Conservation (phyloP, 2,888 invertebrate species). For the Callinectes sapidus region DNA sequence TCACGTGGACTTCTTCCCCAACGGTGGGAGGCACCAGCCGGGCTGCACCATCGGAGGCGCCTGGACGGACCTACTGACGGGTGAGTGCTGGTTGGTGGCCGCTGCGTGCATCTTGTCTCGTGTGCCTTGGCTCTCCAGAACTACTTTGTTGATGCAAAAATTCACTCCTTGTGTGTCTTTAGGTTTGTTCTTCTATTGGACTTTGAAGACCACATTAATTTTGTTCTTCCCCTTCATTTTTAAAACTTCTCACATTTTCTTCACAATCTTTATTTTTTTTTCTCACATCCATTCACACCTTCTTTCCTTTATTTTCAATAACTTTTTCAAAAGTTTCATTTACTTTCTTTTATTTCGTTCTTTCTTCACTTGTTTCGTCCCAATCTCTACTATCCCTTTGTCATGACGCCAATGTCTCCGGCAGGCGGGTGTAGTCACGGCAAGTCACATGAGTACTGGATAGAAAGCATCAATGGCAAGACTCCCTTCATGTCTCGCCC, state of each 20-base stretch:
- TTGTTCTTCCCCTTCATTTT: background rate
- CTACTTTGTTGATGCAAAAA: background rate
- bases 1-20: constrained; percentile 76
- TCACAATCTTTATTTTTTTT: too few relatives aligned
- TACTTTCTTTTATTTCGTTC: background rate
- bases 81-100: constrained; percentile 24
- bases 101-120: background rate
- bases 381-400: background rate
- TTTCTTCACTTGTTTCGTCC: background rate
- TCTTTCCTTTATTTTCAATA: background rate
- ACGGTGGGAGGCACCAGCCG: constrained; percentile 75
- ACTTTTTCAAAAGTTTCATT: background rate
- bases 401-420: background rate
- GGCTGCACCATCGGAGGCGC: constrained; percentile 73
- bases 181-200: background rate
- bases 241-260: too few relatives aligned
- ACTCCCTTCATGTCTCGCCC: constrained; percentile 32
- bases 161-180: background rate
- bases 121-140: background rate
- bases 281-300: background rate
- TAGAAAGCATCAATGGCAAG: constrained; percentile 51
- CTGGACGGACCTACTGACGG: constrained; percentile 51
- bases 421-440: constrained; percentile 60
- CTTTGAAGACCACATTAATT: background rate
- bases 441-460: constrained; percentile 40